A percentile compares a stretch with the other conserved stretches of the same genome.
These are phyloP conservation scores for Nowickia ferox DNA, from an alignment of 2,888 invertebrate species.

Conservation along the genomic window DNA sequence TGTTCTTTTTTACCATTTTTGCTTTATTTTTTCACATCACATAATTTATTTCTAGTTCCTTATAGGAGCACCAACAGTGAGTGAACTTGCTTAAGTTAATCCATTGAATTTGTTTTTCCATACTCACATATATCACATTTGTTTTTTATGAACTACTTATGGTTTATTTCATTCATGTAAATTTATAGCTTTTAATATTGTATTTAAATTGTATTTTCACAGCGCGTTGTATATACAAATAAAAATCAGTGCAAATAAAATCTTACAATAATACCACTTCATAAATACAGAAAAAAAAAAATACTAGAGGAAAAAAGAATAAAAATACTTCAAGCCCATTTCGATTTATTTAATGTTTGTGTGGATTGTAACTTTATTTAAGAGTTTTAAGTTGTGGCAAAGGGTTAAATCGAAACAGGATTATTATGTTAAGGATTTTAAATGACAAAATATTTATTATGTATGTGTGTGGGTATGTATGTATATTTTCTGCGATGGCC, in stretches of 20 bases:
- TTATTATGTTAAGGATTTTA: not conserved
- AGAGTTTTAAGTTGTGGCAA: conserved; percentile 9
- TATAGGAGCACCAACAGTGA: conserved; percentile 8
- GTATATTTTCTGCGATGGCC: no score
- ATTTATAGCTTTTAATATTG: conserved; percentile 40
- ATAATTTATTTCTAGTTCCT: conserved; percentile 15
- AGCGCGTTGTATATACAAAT: not conserved
- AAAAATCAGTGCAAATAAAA: conserved; percentile 41
- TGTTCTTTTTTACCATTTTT: not conserved
- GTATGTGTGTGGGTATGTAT: no score
- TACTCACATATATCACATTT: not conserved
- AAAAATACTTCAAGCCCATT: not conserved
- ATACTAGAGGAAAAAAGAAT: not conserved
- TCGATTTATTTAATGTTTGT: not conserved
- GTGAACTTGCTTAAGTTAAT: conserved; percentile 40
- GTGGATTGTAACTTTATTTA: not conserved
- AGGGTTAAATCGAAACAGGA: not conserved
- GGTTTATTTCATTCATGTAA: conserved; percentile 57
- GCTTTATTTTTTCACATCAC: not conserved
- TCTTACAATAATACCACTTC: conserved; percentile 36
- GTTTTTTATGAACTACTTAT: conserved; percentile 47
- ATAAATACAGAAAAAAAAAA: conserved; percentile 17
- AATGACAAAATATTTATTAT: not conserved
- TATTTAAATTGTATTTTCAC: conserved; percentile 28
- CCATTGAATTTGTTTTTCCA: not conserved